A percentile compares a stretch with the other conserved stretches of the same genome.
These are phyloP conservation scores for Thalassaphorura encarpata DNA, from an alignment of 1,140 invertebrate species.

Conservation along the genomic window DNA sequence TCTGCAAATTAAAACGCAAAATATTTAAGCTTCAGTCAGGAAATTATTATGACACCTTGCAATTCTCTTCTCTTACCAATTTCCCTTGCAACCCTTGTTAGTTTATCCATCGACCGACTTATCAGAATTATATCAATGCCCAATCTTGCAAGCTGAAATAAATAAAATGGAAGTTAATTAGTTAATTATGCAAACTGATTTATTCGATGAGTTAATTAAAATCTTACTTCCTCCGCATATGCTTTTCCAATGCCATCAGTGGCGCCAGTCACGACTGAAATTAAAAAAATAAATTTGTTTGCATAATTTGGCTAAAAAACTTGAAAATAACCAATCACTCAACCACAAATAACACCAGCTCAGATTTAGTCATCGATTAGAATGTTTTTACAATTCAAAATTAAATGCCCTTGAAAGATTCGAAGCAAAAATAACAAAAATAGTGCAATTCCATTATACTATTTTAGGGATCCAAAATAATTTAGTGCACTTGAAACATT, in stretches of 20 bases:
- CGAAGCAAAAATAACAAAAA: not conserved
- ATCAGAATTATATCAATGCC: constrained; percentile 82
- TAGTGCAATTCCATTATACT: too few relatives aligned
- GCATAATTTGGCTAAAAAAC: not conserved
- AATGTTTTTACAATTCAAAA: not conserved
- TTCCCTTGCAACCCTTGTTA: constrained; percentile 67
- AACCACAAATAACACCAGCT: too few relatives aligned
- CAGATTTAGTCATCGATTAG: not conserved
- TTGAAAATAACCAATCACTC: too few relatives aligned
- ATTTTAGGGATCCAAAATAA: too few relatives aligned
- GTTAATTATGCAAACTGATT: constrained; percentile 27
- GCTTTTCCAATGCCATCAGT: constrained; percentile 90
- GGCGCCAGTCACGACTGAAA: constrained; percentile 73
- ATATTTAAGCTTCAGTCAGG: constrained; percentile 3
- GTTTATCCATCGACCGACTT: constrained; percentile 69
- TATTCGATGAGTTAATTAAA: not conserved
- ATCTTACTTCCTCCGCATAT: constrained; percentile 59
- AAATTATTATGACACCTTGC: constrained; percentile 3
- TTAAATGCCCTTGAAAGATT: not conserved
- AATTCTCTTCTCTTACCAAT: constrained; percentile 49
- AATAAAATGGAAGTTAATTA: not conserved
- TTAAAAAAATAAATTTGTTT: not conserved
- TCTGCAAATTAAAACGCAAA: constrained; percentile 41
- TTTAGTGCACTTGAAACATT: too few relatives aligned
- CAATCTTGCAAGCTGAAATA: constrained; percentile 58